Evolutionary conservation across 2,888 invertebrate genomes (phyloP), one percentile per base, ranked within the genome.

Genomic region (Chaitophorus viminalis): DNA sequence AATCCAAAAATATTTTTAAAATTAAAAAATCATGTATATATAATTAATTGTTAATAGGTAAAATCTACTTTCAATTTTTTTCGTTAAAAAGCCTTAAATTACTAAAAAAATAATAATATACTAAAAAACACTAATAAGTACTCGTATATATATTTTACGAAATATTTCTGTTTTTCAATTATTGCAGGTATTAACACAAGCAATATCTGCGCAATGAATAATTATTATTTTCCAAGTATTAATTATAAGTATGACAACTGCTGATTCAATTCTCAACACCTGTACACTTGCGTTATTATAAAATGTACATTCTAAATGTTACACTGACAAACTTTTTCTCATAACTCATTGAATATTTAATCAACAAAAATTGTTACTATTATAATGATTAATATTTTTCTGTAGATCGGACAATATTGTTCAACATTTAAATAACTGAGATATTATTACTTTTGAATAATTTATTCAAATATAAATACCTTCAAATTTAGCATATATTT

Each of bases 221-320:
- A 68, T 9, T 9, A 70, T 85, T 77, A 78, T 86, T 86, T 86
- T 78, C 36, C 54, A 72, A 86, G n/a, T 78, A 77, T 85, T 85
- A 77, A 85, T 72, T 85, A 46, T 86, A 70, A 77, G 78, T 68
- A 31, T 36, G 36, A 77, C 77, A 86, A 86, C 78, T 86, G 78
- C 29, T 82, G 33, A 31, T 84, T 65, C 21, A 14, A 76, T 78
- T 86, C n/a, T 77, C 25, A 72, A 78, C 86, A 86, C 86, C 76
- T 86, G 85, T 78, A 72, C 52, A 78, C 78, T 85, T 77, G 76
- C 76, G 65, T 77, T 83, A n/a, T n/a, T n/a, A n/a, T n/a, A n/a
- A n/a, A n/a, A n/a, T n/a, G n/a, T n/a, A n/a, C 33, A 46, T 85
- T 76, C 77, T 46, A 76, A 76, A 85, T 77, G 31, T 25, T n/a